Evolutionary conservation across 2,113 vertebrate genomes (phyloP), one percentile per base, ranked within the genome.

Genomic region (Benitochromis conjunctus): DNA sequence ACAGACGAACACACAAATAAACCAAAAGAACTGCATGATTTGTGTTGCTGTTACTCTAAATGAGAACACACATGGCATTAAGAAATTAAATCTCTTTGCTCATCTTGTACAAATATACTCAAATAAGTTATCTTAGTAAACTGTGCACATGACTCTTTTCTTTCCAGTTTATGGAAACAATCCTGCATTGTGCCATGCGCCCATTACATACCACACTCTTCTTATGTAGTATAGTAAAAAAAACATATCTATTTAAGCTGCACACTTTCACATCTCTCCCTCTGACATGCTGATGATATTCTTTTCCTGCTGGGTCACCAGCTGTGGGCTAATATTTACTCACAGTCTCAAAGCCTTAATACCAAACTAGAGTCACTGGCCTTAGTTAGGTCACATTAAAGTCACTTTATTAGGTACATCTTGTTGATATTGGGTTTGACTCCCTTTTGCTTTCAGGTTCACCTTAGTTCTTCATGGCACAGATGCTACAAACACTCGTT

Each of bases 1-100:
- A 57, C n/a, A 11, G 53, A 38, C 6, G 18, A 0, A 38, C 60
- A 66, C 0, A 0, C 8, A 66, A 1, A 38, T 10, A 66, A 38
- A 66, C 0, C 38, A 64, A 7, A 64, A 21, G 2, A 64, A 38
- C 57, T 60, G 14, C 26, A 34, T 7, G 2, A 7, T 4, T 7
- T 34, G 2, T 34, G 6, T 7, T 34, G 34, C 19, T n/a, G 7
- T 19, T 51, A 16, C 46, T 51, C 6, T 51, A 18, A 53, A 53
- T 53, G 18, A 19, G 51, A 51, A 51, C 14, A 51, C 14, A 46
- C 13, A 46, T 14, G 46, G 46, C 5, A 18, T 51, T 14, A 51
- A 51, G 6, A 18, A 51, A 51, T 18, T 7, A 18, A 6, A 18
- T 7, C 14, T 51, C 14, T 18, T 66, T 41, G 62, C 13, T 12